Percentiles rank a stretch among this genome's conserved stretches.
Evolutionary conservation across 2,888 invertebrate genomes (phyloP).

Genomic region (Cheilosia variabilis): DNA sequence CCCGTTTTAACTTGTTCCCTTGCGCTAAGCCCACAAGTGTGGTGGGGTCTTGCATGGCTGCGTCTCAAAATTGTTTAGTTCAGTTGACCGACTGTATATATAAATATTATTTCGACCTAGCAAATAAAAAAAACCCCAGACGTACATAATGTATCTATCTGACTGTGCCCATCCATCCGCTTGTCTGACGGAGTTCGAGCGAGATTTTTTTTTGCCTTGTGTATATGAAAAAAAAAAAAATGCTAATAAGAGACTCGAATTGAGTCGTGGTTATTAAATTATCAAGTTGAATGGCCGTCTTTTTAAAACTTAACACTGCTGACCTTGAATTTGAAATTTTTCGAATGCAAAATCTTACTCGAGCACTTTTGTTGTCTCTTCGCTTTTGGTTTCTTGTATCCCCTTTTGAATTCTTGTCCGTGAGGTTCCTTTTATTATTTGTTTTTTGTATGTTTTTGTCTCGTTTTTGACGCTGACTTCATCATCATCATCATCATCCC

Average conservation of each 20-base stretch:
- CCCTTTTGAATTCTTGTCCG: slow-evolving; percentile 61
- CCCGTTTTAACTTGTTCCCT: slow-evolving; percentile 2
- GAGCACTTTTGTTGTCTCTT: slow-evolving; percentile 22
- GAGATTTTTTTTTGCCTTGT: slow-evolving; percentile 16
- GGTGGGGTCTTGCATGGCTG: slow-evolving; percentile 55
- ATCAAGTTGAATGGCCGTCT: slow-evolving; percentile 81
- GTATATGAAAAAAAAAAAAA: slow-evolving; percentile 7
- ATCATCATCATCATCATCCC: slow-evolving; percentile 53
- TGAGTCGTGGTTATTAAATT: slow-evolving; percentile 75
- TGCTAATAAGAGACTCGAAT: slow-evolving; percentile 70
- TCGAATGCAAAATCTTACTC: slow-evolving; percentile 64
- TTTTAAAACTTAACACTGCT: slow-evolving; percentile 78
- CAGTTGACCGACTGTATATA: slow-evolving; percentile 38
- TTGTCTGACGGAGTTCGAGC: slow-evolving; percentile 44
- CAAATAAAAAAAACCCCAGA: slow-evolving; percentile 32
- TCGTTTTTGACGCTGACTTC: slow-evolving; percentile 52
- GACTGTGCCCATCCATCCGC: slow-evolving; percentile 47
- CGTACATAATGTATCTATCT: neutral
- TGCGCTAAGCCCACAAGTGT: neutral
- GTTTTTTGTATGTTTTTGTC: slow-evolving; percentile 21
- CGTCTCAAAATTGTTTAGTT: slow-evolving; percentile 39
- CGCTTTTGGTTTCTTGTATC: slow-evolving; percentile 18
- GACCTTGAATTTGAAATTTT: slow-evolving; percentile 81
- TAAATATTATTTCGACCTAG: slow-evolving; percentile 18
- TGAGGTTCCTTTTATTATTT: slow-evolving; percentile 31